A percentile compares a stretch with the other conserved stretches of the same genome.
Evolutionary conservation across 1,140 invertebrate genomes (phyloP).

Genomic region (Elymnias hypermnestra): DNA sequence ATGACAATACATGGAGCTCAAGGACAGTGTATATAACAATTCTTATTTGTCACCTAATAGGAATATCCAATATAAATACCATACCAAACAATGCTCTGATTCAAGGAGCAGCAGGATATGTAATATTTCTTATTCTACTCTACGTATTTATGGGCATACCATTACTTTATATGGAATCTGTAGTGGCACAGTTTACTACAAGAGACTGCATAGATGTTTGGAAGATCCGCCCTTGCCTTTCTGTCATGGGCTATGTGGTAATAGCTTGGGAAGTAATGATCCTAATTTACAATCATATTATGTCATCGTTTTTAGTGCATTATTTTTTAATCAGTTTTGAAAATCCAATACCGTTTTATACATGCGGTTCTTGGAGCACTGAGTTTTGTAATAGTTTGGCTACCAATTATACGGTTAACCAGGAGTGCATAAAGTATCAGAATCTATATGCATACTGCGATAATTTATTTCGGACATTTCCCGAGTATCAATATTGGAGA

Average conservation of each 20-base stretch:
- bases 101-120: conserved; percentile 34
- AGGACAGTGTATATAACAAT: conserved; percentile 21
- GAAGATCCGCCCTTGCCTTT: conserved; percentile 46
- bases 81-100: conserved; percentile 32
- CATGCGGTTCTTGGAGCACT: conserved; percentile 46
- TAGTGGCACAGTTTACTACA: conserved; percentile 79
- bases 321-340: conserved; percentile 62
- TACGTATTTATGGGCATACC: conserved; percentile 73
- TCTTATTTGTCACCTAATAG: conserved; percentile 24
- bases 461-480: conserved; percentile 39
- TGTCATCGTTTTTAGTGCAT: conserved; percentile 43
- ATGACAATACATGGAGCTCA: conserved; percentile 9
- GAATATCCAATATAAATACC: conserved; percentile 27
- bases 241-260: conserved; percentile 46
- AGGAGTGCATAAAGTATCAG: conserved; percentile 39
- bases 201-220: conserved; percentile 78
- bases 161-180: conserved; percentile 79
- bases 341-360: conserved; percentile 46
- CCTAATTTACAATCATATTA: conserved; percentile 42
- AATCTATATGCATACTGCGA: conserved; percentile 32
- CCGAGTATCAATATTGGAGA: conserved; percentile 58
- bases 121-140: conserved; percentile 23
- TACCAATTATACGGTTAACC: conserved; percentile 47
- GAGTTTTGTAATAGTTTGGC: conserved; percentile 39
- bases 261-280: conserved; percentile 37